These are phyloP conservation scores for Adelphocoris suturalis DNA, from an alignment of 2,888 invertebrate species.

Conservation along the genomic window DNA sequence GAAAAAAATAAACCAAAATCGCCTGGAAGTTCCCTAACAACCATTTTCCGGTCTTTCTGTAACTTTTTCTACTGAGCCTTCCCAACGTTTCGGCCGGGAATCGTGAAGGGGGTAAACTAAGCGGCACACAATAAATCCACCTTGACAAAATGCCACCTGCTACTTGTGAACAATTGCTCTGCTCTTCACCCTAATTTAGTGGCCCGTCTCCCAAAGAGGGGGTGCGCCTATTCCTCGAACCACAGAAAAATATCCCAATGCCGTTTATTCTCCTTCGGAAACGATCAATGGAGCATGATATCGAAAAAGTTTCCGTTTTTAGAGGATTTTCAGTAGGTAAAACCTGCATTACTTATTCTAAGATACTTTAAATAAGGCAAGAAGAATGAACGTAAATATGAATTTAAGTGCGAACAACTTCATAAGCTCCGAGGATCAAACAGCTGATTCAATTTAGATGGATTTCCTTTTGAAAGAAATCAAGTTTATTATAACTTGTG, in stretches of 20 bases:
- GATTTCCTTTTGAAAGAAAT: too few relatives aligned
- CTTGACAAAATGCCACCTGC: constrained; percentile 52
- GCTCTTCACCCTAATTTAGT: constrained; percentile 23
- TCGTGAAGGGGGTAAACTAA: constrained; percentile 1
- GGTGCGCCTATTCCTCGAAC: neutral
- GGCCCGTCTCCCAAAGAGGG: neutral
- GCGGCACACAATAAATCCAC: constrained; percentile 33
- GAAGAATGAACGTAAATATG: too few relatives aligned
- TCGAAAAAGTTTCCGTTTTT: neutral
- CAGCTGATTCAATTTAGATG: too few relatives aligned
- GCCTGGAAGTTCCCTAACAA: neutral
- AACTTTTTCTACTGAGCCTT: neutral
- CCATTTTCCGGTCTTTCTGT: neutral
- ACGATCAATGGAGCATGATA: neutral
- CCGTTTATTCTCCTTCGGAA: neutral
- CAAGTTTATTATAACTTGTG: too few relatives aligned
- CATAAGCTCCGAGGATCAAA: too few relatives aligned
- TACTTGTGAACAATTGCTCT: constrained; percentile 51
- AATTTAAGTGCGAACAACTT: too few relatives aligned
- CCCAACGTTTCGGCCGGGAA: neutral
- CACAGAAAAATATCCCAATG: constrained; percentile 5
- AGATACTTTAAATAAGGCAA: too few relatives aligned
- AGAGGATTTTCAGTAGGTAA: too few relatives aligned
- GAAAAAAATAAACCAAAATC: too few relatives aligned
- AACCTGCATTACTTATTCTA: too few relatives aligned